A percentile compares a stretch with the other conserved stretches of the same genome.
Evolutionary conservation across 2,888 invertebrate genomes (phyloP).

Genomic region (Ganaspis brasiliensis): DNA sequence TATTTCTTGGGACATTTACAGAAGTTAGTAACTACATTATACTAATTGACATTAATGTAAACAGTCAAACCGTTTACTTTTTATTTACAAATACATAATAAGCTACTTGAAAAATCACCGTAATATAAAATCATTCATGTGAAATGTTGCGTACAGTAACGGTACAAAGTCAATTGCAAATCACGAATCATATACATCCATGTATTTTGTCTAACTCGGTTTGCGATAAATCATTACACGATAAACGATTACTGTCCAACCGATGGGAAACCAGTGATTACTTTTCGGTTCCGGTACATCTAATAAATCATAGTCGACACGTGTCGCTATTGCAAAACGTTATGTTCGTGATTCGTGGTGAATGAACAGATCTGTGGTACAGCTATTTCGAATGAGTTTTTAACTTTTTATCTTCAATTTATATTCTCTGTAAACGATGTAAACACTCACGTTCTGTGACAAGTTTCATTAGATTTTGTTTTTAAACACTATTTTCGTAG

Average conservation of each 20-base stretch:
- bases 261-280: slow-evolving; percentile 48
- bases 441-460: background rate
- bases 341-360: background rate
- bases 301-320: slow-evolving; percentile 22
- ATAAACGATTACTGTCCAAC: slow-evolving; percentile 50
- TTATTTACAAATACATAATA: too few species aligned
- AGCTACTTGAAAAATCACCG: too few species aligned
- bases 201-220: slow-evolving; percentile 14
- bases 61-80: too few species aligned
- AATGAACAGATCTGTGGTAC: background rate
- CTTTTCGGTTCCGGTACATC: slow-evolving; percentile 48
- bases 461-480: slow-evolving; percentile 2
- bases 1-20: too few species aligned
- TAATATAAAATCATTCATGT: too few species aligned
- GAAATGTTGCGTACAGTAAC: background rate
- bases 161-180: background rate
- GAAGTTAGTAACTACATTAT: too few species aligned
- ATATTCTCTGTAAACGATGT: background rate
- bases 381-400: background rate
- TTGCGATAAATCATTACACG: slow-evolving; percentile 48
- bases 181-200: slow-evolving; percentile 4
- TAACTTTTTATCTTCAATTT: background rate
- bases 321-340: slow-evolving; percentile 11
- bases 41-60: too few species aligned
- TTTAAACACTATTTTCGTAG: too few species aligned